Evolutionary conservation across 2,888 invertebrate genomes (phyloP), one percentile per base, ranked within the genome.

Genomic region (Cataglyphis rosenhaueri): DNA sequence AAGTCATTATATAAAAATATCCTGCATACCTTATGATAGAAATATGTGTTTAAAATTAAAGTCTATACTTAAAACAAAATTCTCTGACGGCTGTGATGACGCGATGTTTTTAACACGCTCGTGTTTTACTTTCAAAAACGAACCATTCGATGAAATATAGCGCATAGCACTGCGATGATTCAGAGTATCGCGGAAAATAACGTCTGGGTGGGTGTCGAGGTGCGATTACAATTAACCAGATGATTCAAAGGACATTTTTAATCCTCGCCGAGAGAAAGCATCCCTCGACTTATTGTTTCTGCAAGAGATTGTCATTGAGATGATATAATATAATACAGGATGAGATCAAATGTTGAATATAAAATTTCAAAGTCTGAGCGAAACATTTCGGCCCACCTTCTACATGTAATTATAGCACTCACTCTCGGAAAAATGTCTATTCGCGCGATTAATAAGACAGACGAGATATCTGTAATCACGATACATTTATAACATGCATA

Each of bases 141-240:
- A 48, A 44, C 21, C 8, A 18, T 29, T 29, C 38, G 55, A 48
- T 15, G 41, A 8, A 10, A 57, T 57, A 41, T 1, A 21, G 41
- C 73, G 57, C 52, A 25, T 44, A 71, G 6, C 32, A 25, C 6
- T n/a, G 29, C 38, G 59, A 29, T 79, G 74, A 79, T 64, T 73
- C 78, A 73, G 59, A 59, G 18, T n/a, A 29, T 74, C 59, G 32
- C 12, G 74, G 21, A 25, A 74, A 79, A 73, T 73, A 59, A 73
- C 21, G 44, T 57, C 21, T n/a, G 41, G 12, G 41, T 78, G 59
- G 59, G 25, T 35, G 35, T 73, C 25, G 75, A 21, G 38, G 21
- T 10, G 52, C 74, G 25, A 52, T 76, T 25, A 38, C 59, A 74
- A 73, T 73, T 25, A 59, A 41, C 35, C 25, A 32, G 57, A 44